A percentile compares a stretch with the other conserved stretches of the same genome.
Evolutionary conservation across 2,888 invertebrate species (phyloP).

Genomic region (Pomacea canaliculata): DNA sequence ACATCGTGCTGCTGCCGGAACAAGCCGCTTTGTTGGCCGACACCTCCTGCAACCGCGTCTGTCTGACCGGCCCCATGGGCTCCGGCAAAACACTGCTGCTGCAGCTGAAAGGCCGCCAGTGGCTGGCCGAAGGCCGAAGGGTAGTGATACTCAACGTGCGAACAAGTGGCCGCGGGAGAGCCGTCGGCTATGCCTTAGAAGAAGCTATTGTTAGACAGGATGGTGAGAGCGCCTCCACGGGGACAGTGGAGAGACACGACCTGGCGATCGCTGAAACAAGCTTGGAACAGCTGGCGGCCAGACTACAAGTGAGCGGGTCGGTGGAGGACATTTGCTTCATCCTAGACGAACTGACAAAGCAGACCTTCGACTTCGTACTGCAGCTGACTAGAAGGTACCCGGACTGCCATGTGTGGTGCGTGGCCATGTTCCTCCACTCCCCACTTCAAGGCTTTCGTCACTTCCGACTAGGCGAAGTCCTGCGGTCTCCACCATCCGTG

Average conservation of each 20-base stretch:
- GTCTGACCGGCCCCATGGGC: slow-evolving; percentile 22
- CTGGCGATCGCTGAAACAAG: slow-evolving; percentile 2
- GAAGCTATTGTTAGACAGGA: neutral
- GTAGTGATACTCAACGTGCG: slow-evolving; percentile 14
- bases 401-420: slow-evolving; percentile 17
- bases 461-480: neutral
- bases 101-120: slow-evolving; percentile 21
- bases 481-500: slow-evolving; percentile 13
- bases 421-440: neutral
- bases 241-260: slow-evolving; percentile 18
- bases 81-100: slow-evolving; percentile 17
- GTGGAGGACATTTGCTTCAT: slow-evolving; percentile 8
- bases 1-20: slow-evolving; percentile 14
- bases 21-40: slow-evolving; percentile 13
- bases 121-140: slow-evolving; percentile 10
- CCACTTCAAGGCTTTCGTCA: neutral
- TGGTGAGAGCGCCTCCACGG: neutral
- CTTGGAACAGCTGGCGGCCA: neutral
- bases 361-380: slow-evolving; percentile 2
- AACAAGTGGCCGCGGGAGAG: neutral
- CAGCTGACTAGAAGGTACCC: neutral
- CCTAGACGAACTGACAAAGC: slow-evolving; percentile 7
- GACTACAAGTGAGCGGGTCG: neutral
- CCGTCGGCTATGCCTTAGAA: slow-evolving; percentile 8
- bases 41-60: slow-evolving; percentile 3